Conservation (phyloP, 2,113 vertebrate genomes). For the Xenopus borealis region DNA sequence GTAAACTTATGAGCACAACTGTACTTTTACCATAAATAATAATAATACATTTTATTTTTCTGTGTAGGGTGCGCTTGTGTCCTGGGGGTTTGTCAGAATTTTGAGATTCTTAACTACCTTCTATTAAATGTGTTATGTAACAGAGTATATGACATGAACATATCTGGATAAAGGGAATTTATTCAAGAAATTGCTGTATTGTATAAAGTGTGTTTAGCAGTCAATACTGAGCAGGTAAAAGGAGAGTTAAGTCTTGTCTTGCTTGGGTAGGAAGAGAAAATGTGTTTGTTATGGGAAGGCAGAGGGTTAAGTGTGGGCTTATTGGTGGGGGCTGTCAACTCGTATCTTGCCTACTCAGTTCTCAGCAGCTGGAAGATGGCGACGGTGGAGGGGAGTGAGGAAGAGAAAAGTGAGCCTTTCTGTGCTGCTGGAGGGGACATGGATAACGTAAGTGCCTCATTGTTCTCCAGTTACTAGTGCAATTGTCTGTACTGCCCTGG, state of each 20-base stretch:
- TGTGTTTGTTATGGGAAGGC: constrained; percentile 11
- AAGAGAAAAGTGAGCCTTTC: constrained; percentile 10
- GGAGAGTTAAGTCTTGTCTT: constrained; percentile 14
- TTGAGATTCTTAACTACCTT: too few relatives aligned
- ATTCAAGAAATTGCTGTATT: too few relatives aligned
- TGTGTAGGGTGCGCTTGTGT: too few relatives aligned
- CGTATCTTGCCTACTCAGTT: constrained; percentile 10
- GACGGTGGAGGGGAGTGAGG: constrained; percentile 20
- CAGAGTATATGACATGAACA: too few relatives aligned
- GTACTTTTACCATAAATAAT: too few relatives aligned
- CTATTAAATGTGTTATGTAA: too few relatives aligned
- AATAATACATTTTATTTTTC: too few relatives aligned
- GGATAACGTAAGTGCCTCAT: constrained; percentile 22
- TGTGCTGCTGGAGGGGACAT: constrained; percentile 6
- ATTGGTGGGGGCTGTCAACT: constrained; percentile 18
- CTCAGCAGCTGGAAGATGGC: constrained; percentile 31
- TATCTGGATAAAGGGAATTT: too few relatives aligned
- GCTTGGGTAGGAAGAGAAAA: constrained; percentile 30
- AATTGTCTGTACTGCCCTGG: not conserved
- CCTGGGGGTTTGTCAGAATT: too few relatives aligned
- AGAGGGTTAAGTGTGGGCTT: constrained; percentile 14
- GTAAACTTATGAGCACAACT: too few relatives aligned
- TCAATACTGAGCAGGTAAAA: not conserved
- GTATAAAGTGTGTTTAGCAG: too few relatives aligned
- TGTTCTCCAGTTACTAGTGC: not conserved